phyloP scores from a whole-genome alignment of 2,113 vertebrate species.

The Callospermophilus lateralis region DNA sequence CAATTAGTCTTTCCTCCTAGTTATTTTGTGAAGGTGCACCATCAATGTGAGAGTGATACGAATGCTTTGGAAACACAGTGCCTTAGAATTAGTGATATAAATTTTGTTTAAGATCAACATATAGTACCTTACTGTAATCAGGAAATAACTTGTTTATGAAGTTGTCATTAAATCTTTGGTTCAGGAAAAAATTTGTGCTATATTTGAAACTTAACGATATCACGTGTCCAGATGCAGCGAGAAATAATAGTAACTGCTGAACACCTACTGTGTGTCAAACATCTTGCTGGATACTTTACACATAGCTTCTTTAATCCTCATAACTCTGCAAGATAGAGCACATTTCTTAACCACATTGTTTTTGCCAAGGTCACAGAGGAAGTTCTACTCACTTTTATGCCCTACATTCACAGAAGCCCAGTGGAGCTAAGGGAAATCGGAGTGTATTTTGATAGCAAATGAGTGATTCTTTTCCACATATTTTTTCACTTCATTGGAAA shows the following conservation, averaged over 20 bases:
- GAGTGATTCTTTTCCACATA: not conserved
- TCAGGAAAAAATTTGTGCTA: slow-evolving; percentile 49
- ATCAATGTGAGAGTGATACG: not conserved
- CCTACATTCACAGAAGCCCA: not conserved
- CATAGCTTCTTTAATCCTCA: slow-evolving; percentile 27
- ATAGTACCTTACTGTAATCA: not conserved
- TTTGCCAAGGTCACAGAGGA: not conserved
- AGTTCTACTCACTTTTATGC: not conserved
- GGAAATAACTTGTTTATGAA: not conserved
- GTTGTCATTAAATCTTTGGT: slow-evolving; percentile 45
- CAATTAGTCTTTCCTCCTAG: slow-evolving; percentile 37
- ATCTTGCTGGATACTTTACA: not conserved
- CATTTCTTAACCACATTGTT: not conserved
- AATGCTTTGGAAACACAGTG: not conserved
- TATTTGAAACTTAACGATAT: slow-evolving; percentile 20
- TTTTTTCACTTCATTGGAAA: not conserved
- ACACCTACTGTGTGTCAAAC: slow-evolving; percentile 43
- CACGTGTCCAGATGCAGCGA: not conserved
- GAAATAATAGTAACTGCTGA: slow-evolving; percentile 33
- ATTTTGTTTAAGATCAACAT: slow-evolving; percentile 27
- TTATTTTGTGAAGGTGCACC: slow-evolving; percentile 50
- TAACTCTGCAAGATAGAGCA: not conserved
- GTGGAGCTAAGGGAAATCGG: not conserved
- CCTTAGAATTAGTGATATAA: not conserved
- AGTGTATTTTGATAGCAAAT: slow-evolving; percentile 55